Evolutionary conservation across 2,113 vertebrate species (phyloP), one percentile per base, ranked within the genome.

Genomic region (Tichodroma muraria): DNA sequence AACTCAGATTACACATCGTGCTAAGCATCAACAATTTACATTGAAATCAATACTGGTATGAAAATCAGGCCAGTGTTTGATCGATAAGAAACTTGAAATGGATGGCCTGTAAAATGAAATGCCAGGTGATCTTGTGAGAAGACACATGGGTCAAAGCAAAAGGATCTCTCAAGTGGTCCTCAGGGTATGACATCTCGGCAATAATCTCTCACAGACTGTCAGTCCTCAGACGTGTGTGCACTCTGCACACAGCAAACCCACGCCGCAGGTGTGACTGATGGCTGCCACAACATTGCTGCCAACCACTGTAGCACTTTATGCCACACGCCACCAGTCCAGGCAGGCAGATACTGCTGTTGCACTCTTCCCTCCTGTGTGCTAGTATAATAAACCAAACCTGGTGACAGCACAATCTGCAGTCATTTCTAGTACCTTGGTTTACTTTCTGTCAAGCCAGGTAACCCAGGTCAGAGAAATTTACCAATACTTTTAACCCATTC

Each of bases 221-320:
- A 27, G 2, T 2, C 10, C 79, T 72, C 28, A 17, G 53, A 6
- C 1, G 5, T 30, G 23, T 47, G 30, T 35, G 28, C 37, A 7
- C 7, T 24, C 59, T 18, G 70, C 38, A 75, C 75, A 35, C 7
- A 63, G 52, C 23, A 86, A 27, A 50, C 38, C 11, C 18, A 5
- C 0, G 0, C 8, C 22, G 54, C 37, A 50, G 73, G 30, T 1
- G 3, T 21, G 45, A 10, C 37, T 53, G 82, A 5, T 9, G 73
- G 18, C 50, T 61, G 45, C 24, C 59, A 56, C 44, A 40, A 4
- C 45, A n/a, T 12, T 18, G 21, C 52, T 56, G 11, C 31, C 50
- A 50, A 1, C 28, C 1, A 1, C 22, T 66, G 40, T 1, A 35
- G 72, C 45, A 52, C 24, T 10, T 68, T 44, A 8, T 28, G 57